Percentiles rank a stretch among this genome's conserved stretches.
Evolutionary conservation across 2,797 vertebrate species (phyloP).

Genomic region (Pantherophis alleghaniensis): DNA sequence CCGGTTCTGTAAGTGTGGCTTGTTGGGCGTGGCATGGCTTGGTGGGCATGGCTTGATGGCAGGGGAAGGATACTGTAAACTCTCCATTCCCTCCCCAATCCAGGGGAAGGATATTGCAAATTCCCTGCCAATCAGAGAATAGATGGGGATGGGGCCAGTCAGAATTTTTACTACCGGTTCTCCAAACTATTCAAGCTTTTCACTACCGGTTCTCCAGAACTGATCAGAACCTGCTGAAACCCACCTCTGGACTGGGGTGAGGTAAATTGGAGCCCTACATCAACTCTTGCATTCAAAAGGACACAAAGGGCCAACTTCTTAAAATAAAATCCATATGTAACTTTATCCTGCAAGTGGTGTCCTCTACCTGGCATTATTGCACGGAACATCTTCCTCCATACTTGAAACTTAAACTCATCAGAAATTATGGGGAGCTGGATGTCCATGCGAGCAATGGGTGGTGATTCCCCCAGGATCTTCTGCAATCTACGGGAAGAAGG

Average conservation of each 20-base stretch:
- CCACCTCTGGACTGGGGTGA: neutral
- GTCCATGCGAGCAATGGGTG: conserved; percentile 66
- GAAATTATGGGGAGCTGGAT: conserved; percentile 72
- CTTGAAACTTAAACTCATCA: conserved; percentile 74
- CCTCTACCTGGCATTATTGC: conserved; percentile 72
- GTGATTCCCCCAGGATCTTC: conserved; percentile 67
- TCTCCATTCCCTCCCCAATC: too few relatives aligned
- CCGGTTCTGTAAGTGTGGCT: too few relatives aligned
- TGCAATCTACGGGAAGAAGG: conserved; percentile 51
- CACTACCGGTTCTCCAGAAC: too few relatives aligned
- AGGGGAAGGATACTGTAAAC: too few relatives aligned
- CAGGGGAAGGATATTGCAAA: too few relatives aligned
- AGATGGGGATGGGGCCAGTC: too few relatives aligned
- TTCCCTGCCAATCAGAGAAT: too few relatives aligned
- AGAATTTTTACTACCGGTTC: too few relatives aligned
- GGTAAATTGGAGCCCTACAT: neutral
- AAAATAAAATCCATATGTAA: neutral
- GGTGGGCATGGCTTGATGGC: too few relatives aligned
- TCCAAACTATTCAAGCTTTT: too few relatives aligned
- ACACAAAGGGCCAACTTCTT: neutral
- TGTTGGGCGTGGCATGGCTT: too few relatives aligned
- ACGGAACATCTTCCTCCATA: conserved; percentile 74
- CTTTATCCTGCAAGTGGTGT: neutral
- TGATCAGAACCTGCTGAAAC: too few relatives aligned
- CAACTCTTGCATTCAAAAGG: neutral